Base-by-base conservation (phyloP, 2,113 vertebrate species). In the Cryptotis parvus region DNA sequence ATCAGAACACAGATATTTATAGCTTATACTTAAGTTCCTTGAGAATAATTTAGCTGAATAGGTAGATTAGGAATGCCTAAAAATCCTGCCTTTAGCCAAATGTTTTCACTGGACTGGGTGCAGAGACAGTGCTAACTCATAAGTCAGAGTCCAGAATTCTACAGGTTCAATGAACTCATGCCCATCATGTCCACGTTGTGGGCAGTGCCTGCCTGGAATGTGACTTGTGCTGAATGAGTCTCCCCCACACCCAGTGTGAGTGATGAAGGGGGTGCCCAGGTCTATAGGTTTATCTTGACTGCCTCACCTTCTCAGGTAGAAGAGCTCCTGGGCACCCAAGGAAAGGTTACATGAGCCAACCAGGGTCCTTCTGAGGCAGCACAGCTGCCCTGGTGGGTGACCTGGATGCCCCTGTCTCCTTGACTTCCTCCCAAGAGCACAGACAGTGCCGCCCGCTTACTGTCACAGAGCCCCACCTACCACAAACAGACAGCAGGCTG, bases 111-210 rank as follows among this genome's bases (percentile, higher is more conserved):
- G 43, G 9, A 69, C 2, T 31, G 9, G 18, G 49, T 18, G 27
- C 2, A 1, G 4, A 16, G 6, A 45, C 52, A 6, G 10, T 39
- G n/a, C 14, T 1, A n/a, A 9, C 35, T 49, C 6, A 5, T 8
- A 37, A 11, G 58, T 10, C 35, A 10, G 86, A 76, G 75, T 6
- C n/a, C 76, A 20, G 70, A 16, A 24, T 63, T 31, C 52, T 26
- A n/a, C 29, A 35, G 29, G 16, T 26, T 15, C 37, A 20, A 6
- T 1, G 20, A 61, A 26, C 37, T 58, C 3, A 6, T 2, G 63
- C 15, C 7, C 14, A 61, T 55, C 31, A 45, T 11, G 27, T 7
- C 26, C 4, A 68, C 75, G 37, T 0, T 0, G 37, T 8, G 6
- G 52, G 27, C 61, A 58, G 41, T 9, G 74, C 14, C 11, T 5